A percentile compares a stretch with the other conserved stretches of the same genome.
Evolutionary conservation across 2,113 vertebrate genomes (phyloP).

Genomic region (Erpornis zantholeuca): DNA sequence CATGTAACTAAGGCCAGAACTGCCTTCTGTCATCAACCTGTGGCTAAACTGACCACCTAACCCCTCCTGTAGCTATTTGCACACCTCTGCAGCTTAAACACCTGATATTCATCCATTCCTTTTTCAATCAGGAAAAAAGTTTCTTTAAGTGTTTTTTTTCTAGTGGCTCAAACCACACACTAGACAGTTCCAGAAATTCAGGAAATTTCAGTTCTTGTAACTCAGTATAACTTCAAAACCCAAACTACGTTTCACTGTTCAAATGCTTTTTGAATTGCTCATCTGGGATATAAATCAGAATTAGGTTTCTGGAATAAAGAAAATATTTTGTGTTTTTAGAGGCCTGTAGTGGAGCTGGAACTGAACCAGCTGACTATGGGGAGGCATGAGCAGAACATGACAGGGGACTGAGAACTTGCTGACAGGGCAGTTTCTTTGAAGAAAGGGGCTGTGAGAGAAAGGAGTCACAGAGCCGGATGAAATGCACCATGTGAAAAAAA

Average conservation of each 20-base stretch:
- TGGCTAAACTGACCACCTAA: neutral
- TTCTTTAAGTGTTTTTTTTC: neutral
- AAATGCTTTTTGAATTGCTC: neutral
- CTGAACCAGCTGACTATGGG: neutral
- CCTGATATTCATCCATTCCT: neutral
- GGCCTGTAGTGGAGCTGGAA: slow-evolving; percentile 32
- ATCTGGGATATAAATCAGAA: slow-evolving; percentile 35
- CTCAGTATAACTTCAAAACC: neutral
- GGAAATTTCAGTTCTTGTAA: neutral
- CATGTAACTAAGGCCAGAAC: neutral
- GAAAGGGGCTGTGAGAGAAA: neutral
- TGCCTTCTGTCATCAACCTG: neutral
- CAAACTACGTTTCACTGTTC: neutral
- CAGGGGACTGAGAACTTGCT: neutral
- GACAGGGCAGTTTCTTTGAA: slow-evolving; percentile 25
- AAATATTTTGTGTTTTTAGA: slow-evolving; percentile 43
- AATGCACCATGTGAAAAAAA: neutral
- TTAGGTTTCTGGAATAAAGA: slow-evolving; percentile 14
- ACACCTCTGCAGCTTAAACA: neutral
- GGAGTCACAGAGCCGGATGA: neutral
- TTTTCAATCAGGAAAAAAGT: neutral
- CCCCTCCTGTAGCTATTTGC: neutral
- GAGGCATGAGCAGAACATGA: neutral
- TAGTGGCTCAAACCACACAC: neutral
- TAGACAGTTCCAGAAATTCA: neutral